phyloP scores from a whole-genome alignment of 2,888 invertebrate species.

The Nasonia oneida region DNA sequence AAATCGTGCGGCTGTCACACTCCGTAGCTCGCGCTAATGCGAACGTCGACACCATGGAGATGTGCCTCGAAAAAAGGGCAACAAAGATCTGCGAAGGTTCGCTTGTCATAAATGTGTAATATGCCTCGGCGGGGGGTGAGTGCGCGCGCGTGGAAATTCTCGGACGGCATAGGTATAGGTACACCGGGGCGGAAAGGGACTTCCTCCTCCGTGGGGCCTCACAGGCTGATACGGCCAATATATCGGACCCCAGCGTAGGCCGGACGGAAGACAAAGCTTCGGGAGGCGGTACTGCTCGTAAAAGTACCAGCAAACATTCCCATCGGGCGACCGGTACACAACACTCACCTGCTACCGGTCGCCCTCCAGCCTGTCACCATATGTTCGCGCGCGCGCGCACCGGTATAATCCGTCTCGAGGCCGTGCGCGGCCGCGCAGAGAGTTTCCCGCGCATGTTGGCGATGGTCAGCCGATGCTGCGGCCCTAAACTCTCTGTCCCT shows the following conservation, averaged over 20 bases:
- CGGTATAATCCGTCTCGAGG: not conserved
- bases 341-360: constrained; percentile 76
- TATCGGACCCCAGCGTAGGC: constrained; percentile 7
- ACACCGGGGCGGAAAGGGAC: constrained; percentile 41
- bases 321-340: constrained; percentile 67
- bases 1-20: not conserved
- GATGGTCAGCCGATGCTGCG: not conserved
- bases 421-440: not conserved
- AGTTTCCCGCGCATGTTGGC: constrained; percentile 5
- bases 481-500: not conserved
- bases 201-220: constrained; percentile 33
- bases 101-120: constrained; percentile 2
- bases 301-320: constrained; percentile 73
- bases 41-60: not conserved
- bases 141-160: not conserved
- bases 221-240: constrained; percentile 50
- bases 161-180: not conserved
- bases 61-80: not conserved
- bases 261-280: constrained; percentile 33
- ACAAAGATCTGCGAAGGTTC: not conserved
- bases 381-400: constrained; percentile 22
- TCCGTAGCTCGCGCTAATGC: not conserved
- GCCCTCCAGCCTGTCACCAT: constrained; percentile 65
- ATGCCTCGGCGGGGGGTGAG: constrained; percentile 19
- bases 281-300: constrained; percentile 49